Percentiles rank a stretch among this genome's conserved stretches.
Conservation (phyloP, 1,140 invertebrate genomes). For the Sweltsa coloradensis region DNA sequence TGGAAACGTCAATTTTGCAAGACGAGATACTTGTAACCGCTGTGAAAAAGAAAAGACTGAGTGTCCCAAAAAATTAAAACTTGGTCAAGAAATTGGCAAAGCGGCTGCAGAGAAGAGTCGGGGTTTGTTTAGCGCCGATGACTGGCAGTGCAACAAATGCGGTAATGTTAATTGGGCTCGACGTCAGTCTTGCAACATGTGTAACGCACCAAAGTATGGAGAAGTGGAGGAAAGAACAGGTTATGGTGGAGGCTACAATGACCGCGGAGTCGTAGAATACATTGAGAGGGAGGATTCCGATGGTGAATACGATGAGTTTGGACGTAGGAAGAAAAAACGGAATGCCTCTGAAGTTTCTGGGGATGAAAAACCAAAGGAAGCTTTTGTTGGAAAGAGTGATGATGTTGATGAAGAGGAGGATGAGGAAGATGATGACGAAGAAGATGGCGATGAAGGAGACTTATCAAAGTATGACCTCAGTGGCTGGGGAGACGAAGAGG, state of each 20-base stretch:
- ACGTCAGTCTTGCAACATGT: conserved; percentile 93
- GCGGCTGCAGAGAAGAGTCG: conserved; percentile 95
- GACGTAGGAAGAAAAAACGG: conserved; percentile 69
- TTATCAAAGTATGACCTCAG: conserved; percentile 72
- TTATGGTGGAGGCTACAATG: conserved; percentile 85
- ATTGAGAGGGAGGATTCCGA: conserved; percentile 77
- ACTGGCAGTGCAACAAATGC: conserved; percentile 99
- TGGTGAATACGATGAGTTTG: conserved; percentile 95
- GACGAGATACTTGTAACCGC: conserved; percentile 10
- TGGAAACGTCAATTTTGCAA: conserved; percentile 12
- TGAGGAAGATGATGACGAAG: conserved; percentile 30
- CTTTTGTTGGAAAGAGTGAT: neutral
- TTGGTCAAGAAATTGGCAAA: conserved; percentile 96
- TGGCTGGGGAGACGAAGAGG: conserved; percentile 46
- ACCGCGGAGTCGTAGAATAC: conserved; percentile 85
- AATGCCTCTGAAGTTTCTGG: conserved; percentile 23
- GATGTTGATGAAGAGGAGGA: conserved; percentile 9
- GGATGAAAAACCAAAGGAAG: conserved; percentile 16
- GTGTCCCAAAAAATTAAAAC: conserved; percentile 68
- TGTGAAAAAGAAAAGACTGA: conserved; percentile 37
- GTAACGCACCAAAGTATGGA: conserved; percentile 94
- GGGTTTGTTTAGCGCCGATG: conserved; percentile 95
- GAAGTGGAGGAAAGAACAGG: conserved; percentile 70
- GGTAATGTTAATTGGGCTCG: conserved; percentile 99
- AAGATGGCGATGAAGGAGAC: conserved; percentile 42